Base-by-base conservation (phyloP, 2,797 vertebrate species). In the Trematomus bernacchii region DNA sequence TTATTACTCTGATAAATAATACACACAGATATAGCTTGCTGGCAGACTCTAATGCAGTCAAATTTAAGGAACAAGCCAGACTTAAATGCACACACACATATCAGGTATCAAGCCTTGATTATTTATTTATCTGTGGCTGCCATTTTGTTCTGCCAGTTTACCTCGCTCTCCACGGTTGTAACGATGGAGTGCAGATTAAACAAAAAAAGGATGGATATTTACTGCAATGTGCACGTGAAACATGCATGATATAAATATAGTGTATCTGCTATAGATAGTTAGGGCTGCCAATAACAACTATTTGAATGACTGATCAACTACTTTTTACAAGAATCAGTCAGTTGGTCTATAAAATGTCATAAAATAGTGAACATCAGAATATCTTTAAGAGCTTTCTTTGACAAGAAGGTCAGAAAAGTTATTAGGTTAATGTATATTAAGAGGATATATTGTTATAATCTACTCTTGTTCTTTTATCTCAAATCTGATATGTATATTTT, bases 101-200 rank as follows among this genome's bases (percentile, higher is more conserved):
- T 88, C 64, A 54, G 66, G 43, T 84, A 6, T 80, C 80, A 30
- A 1, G 46, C 5, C 51, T 71, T 33, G 42, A 75, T 91, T 88
- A 91, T 90, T 84, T 18, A 89, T 88, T 87, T 82, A 51, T 84
- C 43, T 67, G 2, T 37, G 75, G 82, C 19, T 81, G 81, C 86
- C 90, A 91, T 93, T 92, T 92, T 92, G 85, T 91, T 71, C 18
- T 53, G 23, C 66, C 69, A 33, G 14, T 15, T 70, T 21, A 33
- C 47, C 23, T 73, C 42, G 19, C 47, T 62, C 0, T 70, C 14
- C 11, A 13, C 19, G 3, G 16, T 67, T 75, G 33, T 40, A 60
- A 2, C 53, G 5, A 66, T 42, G 18, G 3, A 62, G 30, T 1
- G 46, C 44, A 65, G 51, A 15, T 33, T 33, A 11, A 44, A 37